phyloP scores from a whole-genome alignment of 2,797 vertebrate species.

The Microcaecilia unicolor region DNA sequence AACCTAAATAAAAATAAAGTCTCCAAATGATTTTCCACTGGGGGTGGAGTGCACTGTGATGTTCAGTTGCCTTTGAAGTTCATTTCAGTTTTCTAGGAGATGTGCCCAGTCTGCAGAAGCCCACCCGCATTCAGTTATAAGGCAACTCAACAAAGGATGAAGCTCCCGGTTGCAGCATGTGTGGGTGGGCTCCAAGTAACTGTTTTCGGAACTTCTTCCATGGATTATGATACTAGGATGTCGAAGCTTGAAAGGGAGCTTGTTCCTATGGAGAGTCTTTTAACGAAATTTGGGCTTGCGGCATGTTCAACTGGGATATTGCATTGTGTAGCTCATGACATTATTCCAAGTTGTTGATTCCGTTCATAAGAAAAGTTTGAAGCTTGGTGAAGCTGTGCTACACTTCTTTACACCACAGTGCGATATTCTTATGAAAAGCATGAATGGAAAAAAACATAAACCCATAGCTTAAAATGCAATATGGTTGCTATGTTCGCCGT shows the following conservation, averaged over 20 bases:
- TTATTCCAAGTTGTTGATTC: no score
- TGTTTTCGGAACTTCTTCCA: constrained; percentile 24
- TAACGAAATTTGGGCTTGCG: constrained; percentile 14
- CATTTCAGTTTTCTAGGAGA: neutral
- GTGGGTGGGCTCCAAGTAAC: constrained; percentile 35
- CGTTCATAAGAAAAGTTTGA: no score
- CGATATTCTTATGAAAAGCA: no score
- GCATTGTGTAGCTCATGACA: no score
- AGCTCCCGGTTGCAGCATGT: constrained; percentile 18
- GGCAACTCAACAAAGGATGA: constrained; percentile 6
- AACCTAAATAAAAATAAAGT: no score
- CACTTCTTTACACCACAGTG: no score
- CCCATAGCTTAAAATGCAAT: no score
- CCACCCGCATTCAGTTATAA: constrained; percentile 24
- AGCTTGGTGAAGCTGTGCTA: no score
- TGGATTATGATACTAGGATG: constrained; percentile 35
- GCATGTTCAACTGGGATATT: no score
- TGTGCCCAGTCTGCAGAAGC: constrained; percentile 22
- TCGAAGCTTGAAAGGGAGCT: constrained; percentile 31
- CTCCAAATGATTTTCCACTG: constrained; percentile 39
- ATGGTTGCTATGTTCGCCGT: no score
- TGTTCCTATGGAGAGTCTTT: constrained; percentile 25
- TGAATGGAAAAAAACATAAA: no score
- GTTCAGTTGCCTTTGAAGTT: constrained; percentile 32
- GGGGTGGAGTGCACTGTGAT: constrained; percentile 26